A percentile compares a stretch with the other conserved stretches of the same genome.
phyloP scores from a whole-genome alignment of 2,113 vertebrate species.

The Microcebus ravelobensis region DNA sequence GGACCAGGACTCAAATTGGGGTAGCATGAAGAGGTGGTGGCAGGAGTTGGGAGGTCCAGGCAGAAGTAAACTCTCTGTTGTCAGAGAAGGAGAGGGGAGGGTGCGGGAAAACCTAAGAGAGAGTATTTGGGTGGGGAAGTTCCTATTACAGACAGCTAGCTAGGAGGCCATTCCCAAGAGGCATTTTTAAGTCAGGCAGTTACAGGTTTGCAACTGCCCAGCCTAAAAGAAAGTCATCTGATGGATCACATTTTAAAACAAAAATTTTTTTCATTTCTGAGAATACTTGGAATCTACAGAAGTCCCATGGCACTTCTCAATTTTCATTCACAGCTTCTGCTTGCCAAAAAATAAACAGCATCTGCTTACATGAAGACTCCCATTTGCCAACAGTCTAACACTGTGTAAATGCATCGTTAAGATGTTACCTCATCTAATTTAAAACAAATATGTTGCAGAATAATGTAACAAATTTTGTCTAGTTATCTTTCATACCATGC shows the following conservation, averaged over 20 bases:
- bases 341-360: constrained; percentile 46
- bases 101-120: neutral
- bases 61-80: neutral
- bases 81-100: neutral
- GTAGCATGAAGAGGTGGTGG: neutral
- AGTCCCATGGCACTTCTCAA: constrained; percentile 23
- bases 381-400: constrained; percentile 33
- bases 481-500: neutral
- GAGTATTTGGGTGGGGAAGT: neutral
- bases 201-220: neutral
- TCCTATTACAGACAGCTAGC: neutral
- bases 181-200: neutral
- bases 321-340: constrained; percentile 26
- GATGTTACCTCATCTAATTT: constrained; percentile 1
- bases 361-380: constrained; percentile 20
- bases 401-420: neutral
- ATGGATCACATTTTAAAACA: neutral
- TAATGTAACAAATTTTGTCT: constrained; percentile 17
- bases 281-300: constrained; percentile 28
- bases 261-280: neutral
- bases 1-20: neutral
- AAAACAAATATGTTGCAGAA: constrained; percentile 25
- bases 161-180: neutral
- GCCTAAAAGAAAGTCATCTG: neutral
- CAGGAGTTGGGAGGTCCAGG: neutral